Base-by-base conservation (phyloP, 2,113 vertebrate species). In the Henicopernis longicauda region DNA sequence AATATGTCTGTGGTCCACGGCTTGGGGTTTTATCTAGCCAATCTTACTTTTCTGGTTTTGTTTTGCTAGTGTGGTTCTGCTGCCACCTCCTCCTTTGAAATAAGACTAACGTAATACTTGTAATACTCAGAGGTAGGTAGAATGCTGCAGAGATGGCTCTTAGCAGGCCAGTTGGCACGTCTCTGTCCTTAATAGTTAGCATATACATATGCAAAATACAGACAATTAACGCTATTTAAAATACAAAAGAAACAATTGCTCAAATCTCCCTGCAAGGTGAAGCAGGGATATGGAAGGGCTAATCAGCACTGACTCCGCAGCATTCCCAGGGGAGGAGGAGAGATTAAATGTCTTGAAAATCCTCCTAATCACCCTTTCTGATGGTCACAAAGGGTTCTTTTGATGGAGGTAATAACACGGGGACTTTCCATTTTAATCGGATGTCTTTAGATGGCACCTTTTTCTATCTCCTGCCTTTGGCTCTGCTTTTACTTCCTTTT, bases 261-360 rank as follows among this genome's bases (percentile, higher is more conserved):
- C 45, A 31, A 9, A 62, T 76, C 85, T 87, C 32, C 36, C 23
- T 59, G 58, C 61, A 57, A 79, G 42, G 86, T 83, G 91, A 47
- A 86, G 66, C 63, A 61, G 78, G 5, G 62, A 27, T 73, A 4
- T 70, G 58, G 77, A 84, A 77, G 44, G 32, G 42, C 94, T 86
- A 79, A 96, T 90, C 83, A 54, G 44, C 55, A 62, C 77, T 86
- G 84, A 82, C 92, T 94, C 83, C 42, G 89, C 96, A 92, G 70
- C 92, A 92, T 97, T 97, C 93, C 77, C 80, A 7, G 63, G 27
- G 38, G 17, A 93, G 54, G n/a, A 69, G 40, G 29, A 18, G 59
- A 83, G 96, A 95, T 94, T 96, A 91, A 94, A 79, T 96, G 74
- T 94, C 95, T 73, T 72, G 44, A 86, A 94, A 93, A 95, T 95